Evolutionary conservation across 2,113 vertebrate species (phyloP), one percentile per base, ranked within the genome.

Genomic region (Ciconia boyciana): DNA sequence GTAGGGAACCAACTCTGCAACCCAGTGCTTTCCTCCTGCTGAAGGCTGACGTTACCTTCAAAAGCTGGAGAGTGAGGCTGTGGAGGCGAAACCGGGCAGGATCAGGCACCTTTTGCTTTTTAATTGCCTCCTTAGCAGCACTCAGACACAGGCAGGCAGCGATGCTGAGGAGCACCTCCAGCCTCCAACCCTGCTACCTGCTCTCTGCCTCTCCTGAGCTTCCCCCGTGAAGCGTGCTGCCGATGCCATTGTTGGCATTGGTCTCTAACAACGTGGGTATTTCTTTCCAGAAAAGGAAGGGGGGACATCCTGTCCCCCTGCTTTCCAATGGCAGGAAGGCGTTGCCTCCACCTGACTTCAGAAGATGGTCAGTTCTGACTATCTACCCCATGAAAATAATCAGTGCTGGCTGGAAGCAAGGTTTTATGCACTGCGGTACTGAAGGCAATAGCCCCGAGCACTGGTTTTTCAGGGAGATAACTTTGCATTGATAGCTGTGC

Each of bases 181-280:
- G 12, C 34, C 39, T 60, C 43, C 74, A 58, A 8, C 11, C 7
- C 52, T 48, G 11, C 74, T 21, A 2, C 54, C 41, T 29, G 22
- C 29, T 29, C 51, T 68, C 81, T 52, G 36, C 70, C 39, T 58
- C 51, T 58, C 21, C 66, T 13, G 74, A 49, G 21, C 66, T 34
- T 71, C 54, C 57, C 36, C 43, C 14, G 4, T 7, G 41, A 78
- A 52, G 29, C 0, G 0, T 0, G 1, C 2, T 69, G 55, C 20
- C 0, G 0, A 13, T 64, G 81, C 17, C 11, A 1, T 11, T 58
- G 75, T 34, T 48, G 55, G 15, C 48, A 6, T 4, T 25, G 41
- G 10, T 43, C 41, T 66, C 31, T 14, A 43, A 34, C 36, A 52
- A 5, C 0, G 2, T 0, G 1, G 43, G 12, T 39, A 2, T 36